Evolutionary conservation across 1,140 invertebrate genomes (phyloP).

Genomic region (Rhopalosiphum padi): DNA sequence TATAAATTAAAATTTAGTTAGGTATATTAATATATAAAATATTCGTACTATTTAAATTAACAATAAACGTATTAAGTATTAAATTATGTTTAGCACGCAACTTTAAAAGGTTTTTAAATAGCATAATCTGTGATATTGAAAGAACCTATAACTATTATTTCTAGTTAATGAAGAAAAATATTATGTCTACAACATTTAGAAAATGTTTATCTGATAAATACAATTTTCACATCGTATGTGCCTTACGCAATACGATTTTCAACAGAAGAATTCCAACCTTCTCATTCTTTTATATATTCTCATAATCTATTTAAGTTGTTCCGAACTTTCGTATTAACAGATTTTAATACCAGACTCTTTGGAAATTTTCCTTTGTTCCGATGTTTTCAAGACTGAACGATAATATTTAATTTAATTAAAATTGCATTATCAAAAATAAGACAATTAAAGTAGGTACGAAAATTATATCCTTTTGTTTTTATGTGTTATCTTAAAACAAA

Average conservation of each 20-base stretch:
- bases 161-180: background rate
- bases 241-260: background rate
- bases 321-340: background rate
- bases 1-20: no score
- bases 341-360: background rate
- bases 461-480: background rate
- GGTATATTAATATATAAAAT: no score
- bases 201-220: background rate
- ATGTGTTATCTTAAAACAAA: background rate
- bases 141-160: background rate
- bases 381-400: background rate
- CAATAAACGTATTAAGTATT: background rate
- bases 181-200: background rate
- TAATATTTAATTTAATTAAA: constrained; percentile 9
- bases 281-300: constrained; percentile 4
- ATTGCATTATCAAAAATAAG: background rate
- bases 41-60: no score
- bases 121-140: background rate
- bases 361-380: background rate
- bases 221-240: background rate
- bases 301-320: constrained; percentile 1
- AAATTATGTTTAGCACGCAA: background rate
- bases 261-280: background rate
- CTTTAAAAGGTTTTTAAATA: background rate
- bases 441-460: background rate